phyloP scores from a whole-genome alignment of 2,113 vertebrate species.

The Platysteira castanea region DNA sequence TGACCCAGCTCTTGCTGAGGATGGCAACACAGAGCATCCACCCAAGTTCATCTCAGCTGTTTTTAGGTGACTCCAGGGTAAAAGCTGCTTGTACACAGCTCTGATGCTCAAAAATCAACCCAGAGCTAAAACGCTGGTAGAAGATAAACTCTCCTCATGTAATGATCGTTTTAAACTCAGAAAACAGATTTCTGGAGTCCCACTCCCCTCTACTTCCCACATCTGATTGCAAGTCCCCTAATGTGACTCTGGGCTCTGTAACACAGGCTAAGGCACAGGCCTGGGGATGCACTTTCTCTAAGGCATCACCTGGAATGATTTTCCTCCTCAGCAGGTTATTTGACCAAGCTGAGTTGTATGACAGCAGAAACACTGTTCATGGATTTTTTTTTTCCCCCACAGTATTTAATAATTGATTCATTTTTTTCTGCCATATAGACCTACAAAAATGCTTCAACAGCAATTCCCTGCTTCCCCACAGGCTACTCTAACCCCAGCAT shows the following conservation, averaged over 20 bases:
- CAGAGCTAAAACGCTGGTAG: background rate
- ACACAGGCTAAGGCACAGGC: background rate
- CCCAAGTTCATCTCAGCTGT: background rate
- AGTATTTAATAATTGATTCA: background rate
- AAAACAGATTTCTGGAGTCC: background rate
- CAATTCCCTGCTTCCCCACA: background rate
- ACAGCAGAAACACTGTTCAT: background rate
- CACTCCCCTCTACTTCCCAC: background rate
- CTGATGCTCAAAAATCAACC: background rate
- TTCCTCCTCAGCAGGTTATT: background rate
- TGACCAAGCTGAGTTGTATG: background rate
- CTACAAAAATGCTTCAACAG: background rate
- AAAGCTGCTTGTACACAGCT: background rate
- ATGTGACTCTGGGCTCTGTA: rapidly evolving
- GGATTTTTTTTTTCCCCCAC: rapidly evolving
- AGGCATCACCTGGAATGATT: background rate
- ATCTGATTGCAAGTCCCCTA: background rate
- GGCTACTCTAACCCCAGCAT: background rate
- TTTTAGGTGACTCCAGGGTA: background rate
- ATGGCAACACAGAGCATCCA: background rate
- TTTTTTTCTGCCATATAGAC: background rate
- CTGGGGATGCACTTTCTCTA: background rate
- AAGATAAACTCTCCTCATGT: background rate
- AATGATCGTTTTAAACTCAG: background rate
- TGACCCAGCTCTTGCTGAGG: background rate